These are phyloP conservation scores for Lepus timidus DNA, from an alignment of 2,113 vertebrate genomes.

Conservation along the genomic window DNA sequence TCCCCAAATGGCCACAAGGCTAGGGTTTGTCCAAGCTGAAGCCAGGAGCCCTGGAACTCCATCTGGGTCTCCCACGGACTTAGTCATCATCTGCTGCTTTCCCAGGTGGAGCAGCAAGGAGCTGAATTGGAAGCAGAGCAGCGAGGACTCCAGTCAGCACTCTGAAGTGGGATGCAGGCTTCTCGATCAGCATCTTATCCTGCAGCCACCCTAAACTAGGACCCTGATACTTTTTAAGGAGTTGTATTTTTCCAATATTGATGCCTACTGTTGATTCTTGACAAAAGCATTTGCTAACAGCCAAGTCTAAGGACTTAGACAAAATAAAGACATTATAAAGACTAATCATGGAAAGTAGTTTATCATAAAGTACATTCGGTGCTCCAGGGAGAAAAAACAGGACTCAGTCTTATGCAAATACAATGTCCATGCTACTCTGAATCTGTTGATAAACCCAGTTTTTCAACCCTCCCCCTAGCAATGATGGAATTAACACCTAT, in stretches of 20 bases:
- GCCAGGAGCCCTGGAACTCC: too few species aligned
- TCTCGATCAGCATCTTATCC: too few species aligned
- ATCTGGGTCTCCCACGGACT: too few species aligned
- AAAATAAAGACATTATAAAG: not conserved
- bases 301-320: not conserved
- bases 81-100: too few species aligned
- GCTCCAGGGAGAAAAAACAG: slow-evolving; percentile 16
- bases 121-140: too few species aligned
- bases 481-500: not conserved
- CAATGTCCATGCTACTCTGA: not conserved
- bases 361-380: slow-evolving; percentile 12
- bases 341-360: slow-evolving; percentile 29
- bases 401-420: not conserved
- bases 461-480: not conserved
- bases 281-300: slow-evolving; percentile 23
- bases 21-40: too few species aligned
- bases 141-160: too few species aligned
- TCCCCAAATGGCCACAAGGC: too few species aligned
- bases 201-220: too few species aligned
- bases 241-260: slow-evolving; percentile 49
- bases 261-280: slow-evolving; percentile 32
- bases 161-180: too few species aligned
- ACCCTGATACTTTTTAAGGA: slow-evolving; percentile 1
- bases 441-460: not conserved
- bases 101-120: too few species aligned